Conservation (phyloP, 35 echinoderm and acorn worm genomes). For the Strongylocentrotus purpuratus region DNA sequence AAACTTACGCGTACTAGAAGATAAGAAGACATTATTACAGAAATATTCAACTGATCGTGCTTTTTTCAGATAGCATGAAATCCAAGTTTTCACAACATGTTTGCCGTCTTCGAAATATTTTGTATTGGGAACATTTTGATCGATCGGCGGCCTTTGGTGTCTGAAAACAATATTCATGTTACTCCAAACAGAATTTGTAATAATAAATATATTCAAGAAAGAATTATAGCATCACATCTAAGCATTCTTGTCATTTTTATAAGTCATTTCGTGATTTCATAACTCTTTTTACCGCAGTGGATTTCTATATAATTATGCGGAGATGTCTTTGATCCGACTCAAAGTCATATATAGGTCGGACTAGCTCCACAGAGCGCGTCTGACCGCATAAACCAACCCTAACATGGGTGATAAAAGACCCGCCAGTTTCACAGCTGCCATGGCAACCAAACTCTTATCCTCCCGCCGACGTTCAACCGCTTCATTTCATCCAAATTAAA, state of each 20-base stretch:
- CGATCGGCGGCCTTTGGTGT: background rate
- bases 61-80: background rate
- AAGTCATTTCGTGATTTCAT: background rate
- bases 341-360: background rate
- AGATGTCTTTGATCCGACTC: background rate
- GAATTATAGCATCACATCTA: background rate
- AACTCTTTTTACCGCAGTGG: background rate
- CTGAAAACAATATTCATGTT: background rate
- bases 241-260: background rate
- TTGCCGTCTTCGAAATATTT: background rate
- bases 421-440: background rate
- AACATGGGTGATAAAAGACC: background rate
- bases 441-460: background rate
- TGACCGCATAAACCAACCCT: conserved; percentile 32
- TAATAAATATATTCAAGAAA: background rate
- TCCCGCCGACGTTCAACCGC: background rate
- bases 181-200: background rate
- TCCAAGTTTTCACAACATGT: background rate
- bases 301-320: background rate
- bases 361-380: background rate
- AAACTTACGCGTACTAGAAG: too few species aligned
- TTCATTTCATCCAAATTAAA: conserved; percentile 28
- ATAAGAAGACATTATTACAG: too few species aligned
- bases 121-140: background rate
- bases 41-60: background rate